These are phyloP conservation scores for Perdita meconis DNA, from an alignment of 2,888 invertebrate genomes.

Conservation along the genomic window DNA sequence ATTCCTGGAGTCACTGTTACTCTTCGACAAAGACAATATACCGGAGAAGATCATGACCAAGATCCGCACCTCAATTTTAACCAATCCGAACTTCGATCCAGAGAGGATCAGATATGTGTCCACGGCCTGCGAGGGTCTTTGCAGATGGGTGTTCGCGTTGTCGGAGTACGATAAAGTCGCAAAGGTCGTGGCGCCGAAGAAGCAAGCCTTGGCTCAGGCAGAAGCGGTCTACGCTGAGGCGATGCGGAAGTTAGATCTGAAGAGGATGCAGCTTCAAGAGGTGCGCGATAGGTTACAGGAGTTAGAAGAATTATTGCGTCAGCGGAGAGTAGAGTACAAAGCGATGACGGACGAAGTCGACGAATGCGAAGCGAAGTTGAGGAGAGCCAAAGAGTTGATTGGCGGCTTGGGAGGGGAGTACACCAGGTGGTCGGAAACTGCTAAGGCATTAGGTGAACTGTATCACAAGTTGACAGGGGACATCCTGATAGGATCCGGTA, in stretches of 20 bases:
- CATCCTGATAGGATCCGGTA: constrained; percentile 93
- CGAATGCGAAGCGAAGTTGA: constrained; percentile 93
- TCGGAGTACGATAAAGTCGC: constrained; percentile 97
- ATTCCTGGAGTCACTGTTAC: constrained; percentile 93
- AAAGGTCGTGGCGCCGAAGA: constrained; percentile 96
- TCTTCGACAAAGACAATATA: constrained; percentile 97
- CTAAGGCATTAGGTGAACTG: constrained; percentile 88
- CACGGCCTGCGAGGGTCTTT: constrained; percentile 95
- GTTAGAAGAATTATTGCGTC: constrained; percentile 90
- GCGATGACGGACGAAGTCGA: constrained; percentile 93
- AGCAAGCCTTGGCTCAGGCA: constrained; percentile 93
- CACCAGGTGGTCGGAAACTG: constrained; percentile 93
- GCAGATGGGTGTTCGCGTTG: constrained; percentile 97
- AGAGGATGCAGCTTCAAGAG: constrained; percentile 91
- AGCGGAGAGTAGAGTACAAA: constrained; percentile 88
- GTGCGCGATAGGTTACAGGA: constrained; percentile 88
- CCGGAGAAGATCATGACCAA: constrained; percentile 92
- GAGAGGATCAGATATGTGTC: constrained; percentile 95
- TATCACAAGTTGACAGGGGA: constrained; percentile 92
- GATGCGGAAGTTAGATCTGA: constrained; percentile 91
- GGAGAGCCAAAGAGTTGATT: constrained; percentile 95
- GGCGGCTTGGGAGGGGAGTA: constrained; percentile 96
- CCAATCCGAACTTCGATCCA: constrained; percentile 95
- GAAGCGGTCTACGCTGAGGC: constrained; percentile 91
- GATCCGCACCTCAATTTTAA: constrained; percentile 91